phyloP scores from a whole-genome alignment of 2,888 invertebrate genomes.

The Parasteatoda lunata region DNA sequence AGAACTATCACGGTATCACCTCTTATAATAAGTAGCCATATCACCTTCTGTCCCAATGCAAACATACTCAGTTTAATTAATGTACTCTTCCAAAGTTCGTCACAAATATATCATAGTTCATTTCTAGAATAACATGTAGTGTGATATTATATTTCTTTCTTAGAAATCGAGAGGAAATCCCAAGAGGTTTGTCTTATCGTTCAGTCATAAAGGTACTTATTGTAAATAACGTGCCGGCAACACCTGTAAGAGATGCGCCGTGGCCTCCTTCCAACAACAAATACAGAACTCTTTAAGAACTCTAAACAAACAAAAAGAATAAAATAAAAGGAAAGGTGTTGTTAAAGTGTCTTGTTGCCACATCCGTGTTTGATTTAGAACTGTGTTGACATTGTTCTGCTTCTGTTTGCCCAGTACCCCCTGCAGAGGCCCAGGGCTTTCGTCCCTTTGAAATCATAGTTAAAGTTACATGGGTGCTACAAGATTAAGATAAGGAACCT shows the following conservation, averaged over 20 bases:
- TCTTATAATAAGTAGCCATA: too few species aligned
- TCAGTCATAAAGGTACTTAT: slow-evolving; percentile 4
- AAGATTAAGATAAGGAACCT: background rate
- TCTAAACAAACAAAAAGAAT: slow-evolving; percentile 29
- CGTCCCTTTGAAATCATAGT: slow-evolving; percentile 9
- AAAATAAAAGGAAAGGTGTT: slow-evolving; percentile 44
- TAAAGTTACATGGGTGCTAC: slow-evolving; percentile 1
- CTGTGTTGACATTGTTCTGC: slow-evolving; percentile 60
- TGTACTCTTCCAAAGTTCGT: too few species aligned
- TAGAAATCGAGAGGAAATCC: background rate
- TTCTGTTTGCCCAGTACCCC: slow-evolving; percentile 58
- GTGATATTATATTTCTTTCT: too few species aligned
- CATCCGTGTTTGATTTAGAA: slow-evolving; percentile 67
- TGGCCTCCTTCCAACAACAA: slow-evolving; percentile 43
- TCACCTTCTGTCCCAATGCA: too few species aligned
- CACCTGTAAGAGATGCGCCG: slow-evolving; percentile 11
- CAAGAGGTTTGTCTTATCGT: background rate
- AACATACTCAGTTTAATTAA: too few species aligned
- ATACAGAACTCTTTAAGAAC: slow-evolving; percentile 6
- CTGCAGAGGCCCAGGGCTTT: slow-evolving; percentile 40
- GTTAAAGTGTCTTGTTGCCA: slow-evolving; percentile 63
- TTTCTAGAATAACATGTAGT: too few species aligned
- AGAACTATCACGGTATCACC: too few species aligned
- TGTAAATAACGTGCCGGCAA: slow-evolving; percentile 18
- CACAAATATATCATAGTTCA: too few species aligned